Base-by-base conservation (phyloP, 2,888 invertebrate species). In the Ecliptopera silaceata region DNA sequence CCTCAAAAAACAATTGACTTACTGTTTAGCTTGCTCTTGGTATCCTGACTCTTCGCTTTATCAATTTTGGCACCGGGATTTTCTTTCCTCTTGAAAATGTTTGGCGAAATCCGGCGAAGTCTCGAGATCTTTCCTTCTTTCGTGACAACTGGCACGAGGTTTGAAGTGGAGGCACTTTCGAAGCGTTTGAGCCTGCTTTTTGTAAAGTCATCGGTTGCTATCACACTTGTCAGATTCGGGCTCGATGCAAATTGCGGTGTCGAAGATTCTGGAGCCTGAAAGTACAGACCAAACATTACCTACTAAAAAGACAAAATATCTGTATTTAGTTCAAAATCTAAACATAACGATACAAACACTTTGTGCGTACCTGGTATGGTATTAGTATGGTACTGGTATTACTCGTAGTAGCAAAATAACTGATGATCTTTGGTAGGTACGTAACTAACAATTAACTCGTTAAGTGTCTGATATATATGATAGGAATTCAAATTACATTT, bases 181-280 rank as follows among this genome's bases (percentile, higher is more conserved):
- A 69, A 67, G 1, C 84, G 75, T 52, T 77, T 83, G 4, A 86
- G 59, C 13, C 64, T 73, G 32, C 65, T 73, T 58, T 81, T 86
- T 0, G 70, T 57, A 1, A 72, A 64, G 17, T 83, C 82, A 4
- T 86, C 82, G 1, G 72, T 74, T 0, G 67, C 62, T 8, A 60
- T 52, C 18, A 80, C 49, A 0, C 76, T 77, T 0, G 84, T 82
- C 11, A 91, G 69, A 53, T 90, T 90, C 0, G 90, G 90, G 49
- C 87, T 89, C 0, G 90, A 91, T 2, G 84, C 81, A 51, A 85
- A 90, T 65, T 90, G 88, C 3, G 74, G 57, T 70, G 82, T 89
- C 0, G 79, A 66, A 13, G 70, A 59, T 59, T 89, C 89, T 31
- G 74, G 38, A 6, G 72, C 80, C 90, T 90, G 70, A 41, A 58